phyloP scores from a whole-genome alignment of 1,140 invertebrate species.

The Papilio helenus region DNA sequence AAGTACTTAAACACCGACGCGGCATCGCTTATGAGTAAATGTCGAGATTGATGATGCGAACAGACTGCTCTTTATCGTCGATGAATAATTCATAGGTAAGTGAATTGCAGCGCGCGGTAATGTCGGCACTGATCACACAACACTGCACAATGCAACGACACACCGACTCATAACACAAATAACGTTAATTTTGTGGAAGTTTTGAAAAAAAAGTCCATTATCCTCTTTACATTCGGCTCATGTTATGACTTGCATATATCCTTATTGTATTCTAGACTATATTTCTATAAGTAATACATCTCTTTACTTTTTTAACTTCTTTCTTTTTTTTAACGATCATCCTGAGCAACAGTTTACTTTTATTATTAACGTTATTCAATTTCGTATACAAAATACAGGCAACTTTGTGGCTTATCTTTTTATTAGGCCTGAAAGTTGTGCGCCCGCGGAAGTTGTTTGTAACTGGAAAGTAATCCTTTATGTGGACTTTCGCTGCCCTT shows the following conservation, averaged over 20 bases:
- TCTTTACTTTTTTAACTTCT: neutral
- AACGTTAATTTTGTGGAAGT: too few species aligned
- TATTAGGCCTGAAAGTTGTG: neutral
- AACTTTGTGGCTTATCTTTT: conserved; percentile 25
- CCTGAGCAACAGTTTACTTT: neutral
- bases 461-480: conserved; percentile 15
- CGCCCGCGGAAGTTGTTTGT: neutral
- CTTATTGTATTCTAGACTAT: neutral
- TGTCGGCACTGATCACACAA: too few species aligned
- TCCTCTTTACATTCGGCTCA: too few species aligned
- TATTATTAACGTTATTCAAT: conserved; percentile 6
- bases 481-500: neutral
- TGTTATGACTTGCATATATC: neutral
- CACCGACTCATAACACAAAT: too few species aligned
- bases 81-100: neutral
- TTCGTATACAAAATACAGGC: neutral
- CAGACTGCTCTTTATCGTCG: neutral
- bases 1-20: neutral
- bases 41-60: neutral
- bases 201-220: too few species aligned
- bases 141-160: too few species aligned
- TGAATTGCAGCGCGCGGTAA: neutral
- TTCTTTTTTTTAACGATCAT: neutral
- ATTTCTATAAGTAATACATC: neutral
- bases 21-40: neutral